phyloP scores from a whole-genome alignment of 1,140 invertebrate genomes.

The Drosophila melanica region DNA sequence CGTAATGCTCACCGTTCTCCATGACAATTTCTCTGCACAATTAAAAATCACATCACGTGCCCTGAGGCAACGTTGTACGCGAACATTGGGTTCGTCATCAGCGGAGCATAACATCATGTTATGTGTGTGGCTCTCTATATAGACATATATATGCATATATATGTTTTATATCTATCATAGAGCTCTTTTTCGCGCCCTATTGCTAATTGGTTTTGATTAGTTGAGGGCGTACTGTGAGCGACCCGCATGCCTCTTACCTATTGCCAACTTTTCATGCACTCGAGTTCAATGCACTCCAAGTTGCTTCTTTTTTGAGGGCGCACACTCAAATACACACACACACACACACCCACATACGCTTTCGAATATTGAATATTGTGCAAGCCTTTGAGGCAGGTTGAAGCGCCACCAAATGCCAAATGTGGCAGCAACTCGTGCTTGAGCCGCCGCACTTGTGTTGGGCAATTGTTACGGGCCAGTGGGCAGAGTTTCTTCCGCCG shows the following conservation, averaged over 20 bases:
- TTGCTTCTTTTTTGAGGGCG: constrained; percentile 25
- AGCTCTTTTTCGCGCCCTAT: constrained; percentile 49
- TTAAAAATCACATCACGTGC: constrained; percentile 62
- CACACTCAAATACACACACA: constrained; percentile 8
- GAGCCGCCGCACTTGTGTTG: constrained; percentile 24
- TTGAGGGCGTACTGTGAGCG: constrained; percentile 57
- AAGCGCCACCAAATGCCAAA: constrained; percentile 36
- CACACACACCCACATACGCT: neutral
- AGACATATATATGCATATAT: neutral
- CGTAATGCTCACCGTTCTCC: neutral
- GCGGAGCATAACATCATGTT: neutral
- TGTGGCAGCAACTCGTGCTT: constrained; percentile 31
- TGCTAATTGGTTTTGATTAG: constrained; percentile 78
- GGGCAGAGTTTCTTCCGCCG: neutral
- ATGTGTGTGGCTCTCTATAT: neutral
- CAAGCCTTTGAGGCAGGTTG: constrained; percentile 16
- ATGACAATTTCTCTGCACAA: constrained; percentile 38
- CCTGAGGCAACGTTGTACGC: constrained; percentile 39
- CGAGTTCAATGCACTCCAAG: constrained; percentile 49
- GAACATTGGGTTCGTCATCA: constrained; percentile 17
- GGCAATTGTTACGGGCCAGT: constrained; percentile 24
- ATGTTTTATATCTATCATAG: constrained; percentile 9
- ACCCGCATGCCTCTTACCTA: constrained; percentile 48
- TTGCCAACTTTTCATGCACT: constrained; percentile 35
- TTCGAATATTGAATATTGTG: constrained; percentile 23